phyloP scores from a whole-genome alignment of 1,140 invertebrate genomes.

The Bombus turneri region DNA sequence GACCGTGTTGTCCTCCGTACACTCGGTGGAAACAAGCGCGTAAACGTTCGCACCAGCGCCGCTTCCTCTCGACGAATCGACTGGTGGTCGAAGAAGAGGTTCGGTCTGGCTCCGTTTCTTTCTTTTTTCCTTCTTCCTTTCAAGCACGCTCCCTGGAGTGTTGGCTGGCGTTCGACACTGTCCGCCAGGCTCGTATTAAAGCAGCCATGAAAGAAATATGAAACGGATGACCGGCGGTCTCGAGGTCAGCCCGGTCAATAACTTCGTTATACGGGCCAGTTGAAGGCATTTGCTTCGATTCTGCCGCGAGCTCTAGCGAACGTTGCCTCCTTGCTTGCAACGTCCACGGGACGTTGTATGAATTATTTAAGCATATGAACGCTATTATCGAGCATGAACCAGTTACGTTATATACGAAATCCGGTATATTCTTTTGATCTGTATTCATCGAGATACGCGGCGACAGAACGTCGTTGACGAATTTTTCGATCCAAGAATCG shows the following conservation, averaged over 20 bases:
- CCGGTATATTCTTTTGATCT: not conserved
- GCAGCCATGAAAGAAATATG: slow-evolving; percentile 45
- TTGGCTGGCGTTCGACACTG: not conserved
- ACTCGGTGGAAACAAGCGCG: not conserved
- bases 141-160: not conserved
- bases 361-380: slow-evolving; percentile 33
- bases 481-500: not conserved
- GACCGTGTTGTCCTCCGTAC: not conserved
- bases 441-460: not conserved
- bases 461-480: not conserved
- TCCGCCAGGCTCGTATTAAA: not conserved
- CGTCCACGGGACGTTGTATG: not conserved
- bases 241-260: slow-evolving; percentile 52
- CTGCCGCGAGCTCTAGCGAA: slow-evolving; percentile 5
- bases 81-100: not conserved
- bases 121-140: not conserved
- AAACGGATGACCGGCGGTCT: slow-evolving; percentile 47
- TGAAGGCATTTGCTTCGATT: slow-evolving; percentile 47
- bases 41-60: not conserved
- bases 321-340: not conserved
- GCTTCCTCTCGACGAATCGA: not conserved
- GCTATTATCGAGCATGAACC: slow-evolving; percentile 10
- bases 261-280: slow-evolving; percentile 55
- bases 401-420: slow-evolving; percentile 6
- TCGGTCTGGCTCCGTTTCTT: not conserved